Conservation (phyloP, 2,113 vertebrate species). For the Origma solitaria region DNA sequence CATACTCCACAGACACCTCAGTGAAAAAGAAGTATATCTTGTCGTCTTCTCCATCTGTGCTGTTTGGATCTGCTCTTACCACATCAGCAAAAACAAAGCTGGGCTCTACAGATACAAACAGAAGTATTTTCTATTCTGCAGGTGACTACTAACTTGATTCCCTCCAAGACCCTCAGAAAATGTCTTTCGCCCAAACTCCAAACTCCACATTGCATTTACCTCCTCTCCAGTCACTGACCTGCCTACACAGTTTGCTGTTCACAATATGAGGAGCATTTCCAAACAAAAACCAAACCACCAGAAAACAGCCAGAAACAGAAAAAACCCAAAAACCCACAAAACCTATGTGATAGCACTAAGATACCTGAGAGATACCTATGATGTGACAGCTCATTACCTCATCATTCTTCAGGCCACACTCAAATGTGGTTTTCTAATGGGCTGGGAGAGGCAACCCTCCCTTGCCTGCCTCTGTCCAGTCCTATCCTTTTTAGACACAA, state of each 20-base stretch:
- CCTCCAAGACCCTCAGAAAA: background rate
- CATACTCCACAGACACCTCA: constrained; percentile 93
- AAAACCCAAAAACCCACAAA: background rate
- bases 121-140: background rate
- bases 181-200: background rate
- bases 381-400: background rate
- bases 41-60: constrained; percentile 80
- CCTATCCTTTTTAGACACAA: background rate
- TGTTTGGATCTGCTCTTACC: constrained; percentile 75
- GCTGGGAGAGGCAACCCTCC: background rate
- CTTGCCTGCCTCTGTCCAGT: background rate
- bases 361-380: background rate
- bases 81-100: constrained; percentile 91
- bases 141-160: background rate
- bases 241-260: background rate
- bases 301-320: background rate
- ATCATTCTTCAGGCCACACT: background rate
- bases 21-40: constrained; percentile 97
- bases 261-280: background rate
- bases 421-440: background rate
- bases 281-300: too few relatives aligned
- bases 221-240: background rate
- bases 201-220: background rate
- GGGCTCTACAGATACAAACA: constrained; percentile 77
- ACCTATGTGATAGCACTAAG: background rate